Evolutionary conservation across 2,888 invertebrate species (phyloP), one percentile per base, ranked within the genome.

Genomic region (Caenorhabditis sp.): DNA sequence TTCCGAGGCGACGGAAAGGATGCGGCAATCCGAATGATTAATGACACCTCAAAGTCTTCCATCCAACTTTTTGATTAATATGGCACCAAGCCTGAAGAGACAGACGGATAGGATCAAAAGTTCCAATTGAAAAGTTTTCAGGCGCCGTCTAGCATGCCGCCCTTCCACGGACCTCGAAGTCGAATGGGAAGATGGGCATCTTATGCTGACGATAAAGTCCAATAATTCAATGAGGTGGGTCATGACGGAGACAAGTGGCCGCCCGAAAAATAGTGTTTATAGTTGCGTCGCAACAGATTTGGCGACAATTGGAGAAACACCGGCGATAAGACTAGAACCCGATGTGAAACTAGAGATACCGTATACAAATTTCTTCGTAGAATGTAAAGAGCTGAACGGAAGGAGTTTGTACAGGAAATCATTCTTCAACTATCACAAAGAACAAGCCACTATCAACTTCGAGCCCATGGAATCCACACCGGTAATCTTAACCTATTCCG

Each of bases 231-330:
- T 58, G 24, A 66, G 56, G 66, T 66, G 66, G 56, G 66, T 66
- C 56, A 58, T 58, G 56, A 56, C 52, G 43, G 32, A 15, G 39
- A 55, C 26, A 58, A 50, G 20, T 32, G 27, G 30, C 8, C 17
- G 22, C n/a, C 32, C 7, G 43, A 30, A 26, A 35, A 45, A 48
- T 41, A 24, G 43, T 59, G 68, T 68, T 68, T 68, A 22, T 68
- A 68, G 68, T 68, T 68, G 68, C 27, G 59, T 68, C 68, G 68
- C 68, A 11, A 30, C 68, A 59, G 68, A 58, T 59, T 26, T 68
- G 32, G 58, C 53, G 8, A 53, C 22, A 24, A 37, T 43, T 15
- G 56, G 48, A 17, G 39, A 59, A 22, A 48, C 68, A 15, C 58
- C 59, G 8, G 50, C 68, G 26, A 59, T 68, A 20, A 58, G 48